phyloP scores from a whole-genome alignment of 2,797 vertebrate genomes.

The Aphelocoma californica region DNA sequence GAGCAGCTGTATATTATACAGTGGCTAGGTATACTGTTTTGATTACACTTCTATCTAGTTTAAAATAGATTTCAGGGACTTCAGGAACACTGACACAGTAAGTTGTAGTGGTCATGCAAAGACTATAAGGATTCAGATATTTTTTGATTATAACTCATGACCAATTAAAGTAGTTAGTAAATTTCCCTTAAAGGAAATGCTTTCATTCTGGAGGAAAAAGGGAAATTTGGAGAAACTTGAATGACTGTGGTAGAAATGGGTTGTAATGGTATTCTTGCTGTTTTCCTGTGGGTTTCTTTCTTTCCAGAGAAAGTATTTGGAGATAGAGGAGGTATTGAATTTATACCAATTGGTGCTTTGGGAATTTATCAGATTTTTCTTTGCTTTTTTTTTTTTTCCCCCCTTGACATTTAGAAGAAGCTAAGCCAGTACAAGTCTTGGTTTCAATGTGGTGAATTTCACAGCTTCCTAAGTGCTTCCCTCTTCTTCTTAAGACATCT shows the following conservation, averaged over 20 bases:
- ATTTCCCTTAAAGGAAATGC: neutral
- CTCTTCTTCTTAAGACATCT: neutral
- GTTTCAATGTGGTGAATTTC: neutral
- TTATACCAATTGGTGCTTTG: neutral
- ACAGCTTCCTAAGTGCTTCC: neutral
- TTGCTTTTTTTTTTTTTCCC: accelerated
- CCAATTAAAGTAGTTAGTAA: neutral
- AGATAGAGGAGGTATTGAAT: neutral
- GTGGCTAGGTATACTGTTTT: neutral
- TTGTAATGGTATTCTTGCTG: neutral
- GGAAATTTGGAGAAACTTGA: neutral
- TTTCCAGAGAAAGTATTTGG: neutral
- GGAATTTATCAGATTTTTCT: neutral
- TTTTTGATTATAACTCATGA: neutral
- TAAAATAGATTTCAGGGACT: neutral
- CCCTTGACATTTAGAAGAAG: neutral
- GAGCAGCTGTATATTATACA: neutral
- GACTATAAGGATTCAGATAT: neutral
- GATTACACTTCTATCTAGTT: neutral
- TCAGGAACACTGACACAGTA: neutral
- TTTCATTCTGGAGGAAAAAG: neutral
- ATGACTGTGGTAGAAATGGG: neutral
- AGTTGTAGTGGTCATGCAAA: neutral
- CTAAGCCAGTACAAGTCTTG: neutral
- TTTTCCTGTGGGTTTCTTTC: neutral